Base-by-base conservation (phyloP, 2,797 vertebrate genomes). In the Crenuchus spilurus region DNA sequence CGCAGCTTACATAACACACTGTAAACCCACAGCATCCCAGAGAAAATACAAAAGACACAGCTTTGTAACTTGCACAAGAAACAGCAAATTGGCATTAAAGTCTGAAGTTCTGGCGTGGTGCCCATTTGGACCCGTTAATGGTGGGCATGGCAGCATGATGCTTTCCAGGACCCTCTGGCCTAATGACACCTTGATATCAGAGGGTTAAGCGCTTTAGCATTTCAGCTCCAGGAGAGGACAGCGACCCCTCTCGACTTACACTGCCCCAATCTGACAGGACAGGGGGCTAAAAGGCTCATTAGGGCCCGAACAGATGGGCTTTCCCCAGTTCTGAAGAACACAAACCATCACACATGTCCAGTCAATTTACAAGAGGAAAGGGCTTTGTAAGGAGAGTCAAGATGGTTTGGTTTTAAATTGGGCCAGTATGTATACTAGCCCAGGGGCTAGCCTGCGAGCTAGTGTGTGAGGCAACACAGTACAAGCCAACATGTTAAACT, bases 191-290 rank as follows among this genome's bases (percentile, higher is more conserved):
- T 37, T 63, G 9, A 48, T 72, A 70, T 65, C 37, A 60, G 33
- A 64, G 62, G 63, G 74, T 72, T 81, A 81, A 84, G 72, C 51
- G 60, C 65, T 78, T 80, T 75, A 63, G 20, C 31, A 61, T 33
- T 30, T 49, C n/a, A 6, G 55, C 39, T 72, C 63, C 69, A 5
- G 3, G 22, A 74, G 18, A 52, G 5, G 54, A 31, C 55, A 31
- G 2, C n/a, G 11, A 49, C 37, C 54, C 41, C 7, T 41, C 44
- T 58, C 33, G 52, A 49, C 57, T 68, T 54, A 49, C 33, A 54
- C 10, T 51, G 18, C 13, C 46, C 49, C 44, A 18, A 68, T 63
- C 41, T 28, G 20, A 51, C 61, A 28, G 54, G 46, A 41, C 26
- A 46, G 49, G 26, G 18, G 22, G 61, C n/a, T 64, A 55, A 70